Conservation (phyloP, 1,140 invertebrate species). For the Temnothorax nylanderi region DNA sequence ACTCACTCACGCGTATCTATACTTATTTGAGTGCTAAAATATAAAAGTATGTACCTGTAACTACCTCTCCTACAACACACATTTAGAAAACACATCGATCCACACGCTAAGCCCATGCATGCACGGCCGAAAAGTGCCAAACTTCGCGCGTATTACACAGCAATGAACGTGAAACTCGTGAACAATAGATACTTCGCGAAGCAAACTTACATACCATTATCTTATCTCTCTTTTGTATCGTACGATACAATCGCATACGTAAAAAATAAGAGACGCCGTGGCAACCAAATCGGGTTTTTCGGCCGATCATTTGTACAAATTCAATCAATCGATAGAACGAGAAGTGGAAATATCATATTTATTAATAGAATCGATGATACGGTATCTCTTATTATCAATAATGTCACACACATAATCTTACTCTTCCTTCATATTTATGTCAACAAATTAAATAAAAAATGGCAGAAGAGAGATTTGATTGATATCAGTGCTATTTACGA, state of each 20-base stretch:
- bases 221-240: conserved; percentile 53
- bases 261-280: neutral
- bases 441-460: neutral
- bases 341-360: neutral
- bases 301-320: neutral
- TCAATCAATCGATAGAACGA: neutral
- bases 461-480: neutral
- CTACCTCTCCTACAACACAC: conserved; percentile 31
- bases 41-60: conserved; percentile 53
- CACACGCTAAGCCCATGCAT: neutral
- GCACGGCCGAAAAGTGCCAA: conserved; percentile 4
- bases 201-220: conserved; percentile 40
- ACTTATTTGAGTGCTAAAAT: conserved; percentile 12
- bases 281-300: neutral
- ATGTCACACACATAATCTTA: neutral
- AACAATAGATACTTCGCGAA: conserved; percentile 29
- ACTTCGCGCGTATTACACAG: neutral
- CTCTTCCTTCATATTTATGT: neutral
- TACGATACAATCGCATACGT: conserved; percentile 3
- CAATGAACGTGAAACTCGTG: conserved; percentile 18
- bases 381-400: neutral
- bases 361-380: neutral
- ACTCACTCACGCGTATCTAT: conserved; percentile 40
- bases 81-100: conserved; percentile 35
- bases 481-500: neutral